Base-by-base conservation (phyloP, 1,140 invertebrate species). In the Drosophila nigromelanica region DNA sequence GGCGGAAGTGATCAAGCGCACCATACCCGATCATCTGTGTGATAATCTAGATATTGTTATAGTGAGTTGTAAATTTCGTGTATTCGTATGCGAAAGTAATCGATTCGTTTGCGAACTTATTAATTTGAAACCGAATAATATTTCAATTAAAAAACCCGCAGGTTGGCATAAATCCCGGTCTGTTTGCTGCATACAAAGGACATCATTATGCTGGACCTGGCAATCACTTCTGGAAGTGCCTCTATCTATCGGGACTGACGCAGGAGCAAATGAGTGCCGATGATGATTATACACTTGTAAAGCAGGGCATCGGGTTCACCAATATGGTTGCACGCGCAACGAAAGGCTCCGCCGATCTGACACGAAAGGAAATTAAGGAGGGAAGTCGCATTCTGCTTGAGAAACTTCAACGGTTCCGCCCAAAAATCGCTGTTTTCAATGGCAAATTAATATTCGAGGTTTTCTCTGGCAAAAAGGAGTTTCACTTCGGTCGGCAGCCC, bases 191-290 rank as follows among this genome's bases (percentile, higher is more conserved):
- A 55, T 98, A 98, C 93, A 98, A 98, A 93, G 98, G 98, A 7
- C 98, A 99, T 93, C 98, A 99, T 92, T 99, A 99, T 93, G 98
- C 98, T 48, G 98, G 98, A 54, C 98, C 98, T 59, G 98, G 98
- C 35, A 99, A 99, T 93, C 98, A 99, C 93, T 99, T 99, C 93
- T 99, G 98, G 98, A 99, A 99, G 94, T 99, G 98, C 93, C 93
- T 99, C 61, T 98, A 98, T 93, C 93, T 99, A 54, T 97, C 97
- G 55, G 98, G 98, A 10, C 94, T 99, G 33, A 98, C 98, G 12
- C 95, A 97, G 40, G 97, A 99, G 91, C 98, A 98, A 89, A 96
- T 99, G 95, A 98, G 96, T 81, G 97, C 98, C 2, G 97, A 98
- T 90, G 98, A 99, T 93, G 98, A 99, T 93, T 97, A 96, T 91